Percentiles rank a stretch among this genome's conserved stretches.
Evolutionary conservation across 2,113 vertebrate genomes (phyloP).

Genomic region (Merops nubicus): DNA sequence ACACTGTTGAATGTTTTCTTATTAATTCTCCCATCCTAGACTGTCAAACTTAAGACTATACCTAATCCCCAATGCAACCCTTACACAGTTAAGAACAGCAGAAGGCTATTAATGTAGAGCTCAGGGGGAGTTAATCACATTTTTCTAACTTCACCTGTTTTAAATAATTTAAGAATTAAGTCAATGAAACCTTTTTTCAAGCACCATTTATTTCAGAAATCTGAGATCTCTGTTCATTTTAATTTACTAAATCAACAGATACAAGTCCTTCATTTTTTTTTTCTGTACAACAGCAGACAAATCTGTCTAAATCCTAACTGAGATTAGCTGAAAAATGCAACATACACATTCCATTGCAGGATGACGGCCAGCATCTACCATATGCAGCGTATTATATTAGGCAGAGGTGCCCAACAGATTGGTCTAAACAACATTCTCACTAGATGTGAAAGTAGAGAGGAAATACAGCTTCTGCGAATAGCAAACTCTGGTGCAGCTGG

Average conservation of each 20-base stretch:
- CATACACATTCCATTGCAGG: neutral
- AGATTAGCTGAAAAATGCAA: neutral
- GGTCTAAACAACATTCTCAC: neutral
- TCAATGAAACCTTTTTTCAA: neutral
- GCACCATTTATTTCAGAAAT: neutral
- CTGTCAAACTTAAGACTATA: neutral
- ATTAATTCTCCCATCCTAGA: neutral
- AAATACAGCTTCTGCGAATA: neutral
- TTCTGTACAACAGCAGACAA: neutral
- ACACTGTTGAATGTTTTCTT: neutral
- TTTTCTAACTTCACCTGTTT: neutral
- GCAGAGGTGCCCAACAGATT: neutral
- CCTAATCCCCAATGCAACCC: neutral
- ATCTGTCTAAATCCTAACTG: neutral
- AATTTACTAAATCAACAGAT: neutral
- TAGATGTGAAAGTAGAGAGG: neutral
- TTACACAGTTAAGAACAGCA: neutral
- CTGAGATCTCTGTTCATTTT: neutral
- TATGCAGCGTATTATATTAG: fast-evolving
- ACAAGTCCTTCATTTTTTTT: neutral
- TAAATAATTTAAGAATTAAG: neutral
- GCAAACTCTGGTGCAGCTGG: neutral
- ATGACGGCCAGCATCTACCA: neutral
- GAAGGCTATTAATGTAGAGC: neutral
- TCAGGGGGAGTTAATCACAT: neutral